Percentiles rank a stretch among this genome's conserved stretches.
Evolutionary conservation across 2,797 vertebrate genomes (phyloP).

Genomic region (Gymnoscopelus microlampas): DNA sequence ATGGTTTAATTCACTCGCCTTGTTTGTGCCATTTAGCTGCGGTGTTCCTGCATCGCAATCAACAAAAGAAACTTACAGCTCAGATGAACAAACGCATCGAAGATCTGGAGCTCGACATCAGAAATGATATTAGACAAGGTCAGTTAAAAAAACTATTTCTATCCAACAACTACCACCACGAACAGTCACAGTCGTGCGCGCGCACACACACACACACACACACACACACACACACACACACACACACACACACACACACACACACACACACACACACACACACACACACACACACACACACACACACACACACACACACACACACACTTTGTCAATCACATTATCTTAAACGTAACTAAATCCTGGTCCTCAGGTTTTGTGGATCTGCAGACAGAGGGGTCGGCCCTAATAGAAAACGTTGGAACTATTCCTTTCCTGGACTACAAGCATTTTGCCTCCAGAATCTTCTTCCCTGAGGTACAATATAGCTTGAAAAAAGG

Average conservation of each 20-base stretch:
- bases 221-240: too few relatives aligned
- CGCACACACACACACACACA: too few relatives aligned
- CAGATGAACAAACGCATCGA: slow-evolving; percentile 87
- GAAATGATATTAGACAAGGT: slow-evolving; percentile 95
- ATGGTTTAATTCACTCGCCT: too few relatives aligned
- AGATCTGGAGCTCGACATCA: slow-evolving; percentile 88
- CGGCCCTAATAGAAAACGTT: slow-evolving; percentile 89
- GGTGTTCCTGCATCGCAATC: slow-evolving; percentile 79
- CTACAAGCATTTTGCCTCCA: slow-evolving; percentile 97
- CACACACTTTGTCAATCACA: too few relatives aligned
- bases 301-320: not conserved
- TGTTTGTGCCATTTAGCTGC: slow-evolving; percentile 48
- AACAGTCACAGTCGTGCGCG: too few relatives aligned
- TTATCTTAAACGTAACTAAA: not conserved
- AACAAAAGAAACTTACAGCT: slow-evolving; percentile 84
- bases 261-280: not conserved
- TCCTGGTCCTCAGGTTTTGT: slow-evolving; percentile 88
- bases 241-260: not conserved
- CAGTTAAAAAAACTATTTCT: slow-evolving; percentile 18
- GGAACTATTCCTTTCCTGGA: slow-evolving; percentile 94
- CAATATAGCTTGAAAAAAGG: not conserved
- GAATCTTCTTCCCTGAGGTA: slow-evolving; percentile 97
- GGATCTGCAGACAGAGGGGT: slow-evolving; percentile 93
- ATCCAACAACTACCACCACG: too few relatives aligned
- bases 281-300: not conserved